Percentiles rank a stretch among this genome's conserved stretches.
Conservation (phyloP, 2,797 vertebrate species). For the Peromyscus melanophrys region DNA sequence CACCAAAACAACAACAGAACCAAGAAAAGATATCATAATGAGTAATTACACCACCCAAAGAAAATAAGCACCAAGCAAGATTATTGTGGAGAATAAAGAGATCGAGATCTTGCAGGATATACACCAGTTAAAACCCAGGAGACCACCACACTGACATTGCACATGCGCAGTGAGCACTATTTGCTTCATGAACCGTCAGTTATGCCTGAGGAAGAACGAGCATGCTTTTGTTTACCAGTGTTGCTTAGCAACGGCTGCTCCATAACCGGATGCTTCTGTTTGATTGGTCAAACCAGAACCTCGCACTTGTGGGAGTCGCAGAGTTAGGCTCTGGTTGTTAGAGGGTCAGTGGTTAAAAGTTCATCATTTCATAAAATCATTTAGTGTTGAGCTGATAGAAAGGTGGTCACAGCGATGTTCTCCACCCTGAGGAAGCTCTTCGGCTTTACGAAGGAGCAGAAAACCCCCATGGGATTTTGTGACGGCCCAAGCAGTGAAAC, state of each 20-base stretch:
- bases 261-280: background rate
- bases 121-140: background rate
- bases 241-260: background rate
- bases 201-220: background rate
- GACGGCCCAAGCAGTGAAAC: background rate
- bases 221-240: background rate
- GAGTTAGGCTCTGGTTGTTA: background rate
- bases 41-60: background rate
- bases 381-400: background rate
- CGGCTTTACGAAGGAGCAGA: background rate
- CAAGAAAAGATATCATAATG: background rate
- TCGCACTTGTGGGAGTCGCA: background rate
- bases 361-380: too few species aligned
- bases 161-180: background rate
- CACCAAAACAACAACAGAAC: too few species aligned
- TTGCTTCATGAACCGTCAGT: background rate
- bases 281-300: background rate
- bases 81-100: background rate
- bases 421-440: background rate
- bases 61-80: background rate
- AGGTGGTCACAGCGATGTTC: background rate
- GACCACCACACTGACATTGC: fast-evolving
- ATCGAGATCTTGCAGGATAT: background rate
- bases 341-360: background rate
- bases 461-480: background rate